phyloP scores from a whole-genome alignment of 2,797 vertebrate species.

The Pangasius sanitwongsei region DNA sequence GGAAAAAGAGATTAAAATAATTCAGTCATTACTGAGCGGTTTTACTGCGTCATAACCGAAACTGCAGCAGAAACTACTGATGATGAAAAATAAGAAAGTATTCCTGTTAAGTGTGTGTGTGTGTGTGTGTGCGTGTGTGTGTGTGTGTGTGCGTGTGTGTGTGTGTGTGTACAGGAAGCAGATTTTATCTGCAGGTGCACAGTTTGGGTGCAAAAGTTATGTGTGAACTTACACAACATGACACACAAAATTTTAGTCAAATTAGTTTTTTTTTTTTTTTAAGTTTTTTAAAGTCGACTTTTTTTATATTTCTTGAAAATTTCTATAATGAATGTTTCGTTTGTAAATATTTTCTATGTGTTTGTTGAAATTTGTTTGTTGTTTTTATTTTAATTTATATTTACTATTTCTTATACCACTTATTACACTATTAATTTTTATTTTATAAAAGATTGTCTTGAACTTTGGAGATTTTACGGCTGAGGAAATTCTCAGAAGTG shows the following conservation, averaged over 20 bases:
- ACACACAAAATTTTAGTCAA: not conserved
- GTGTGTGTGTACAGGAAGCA: not conserved
- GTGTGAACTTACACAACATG: not conserved
- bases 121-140: not conserved
- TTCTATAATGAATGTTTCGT: not conserved
- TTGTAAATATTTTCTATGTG: not conserved
- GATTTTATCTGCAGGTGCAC: slow-evolving; percentile 13
- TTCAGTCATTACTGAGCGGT: too few species aligned
- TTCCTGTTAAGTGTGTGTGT: not conserved
- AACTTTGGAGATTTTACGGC: not conserved
- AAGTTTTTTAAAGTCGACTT: not conserved
- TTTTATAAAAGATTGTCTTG: not conserved
- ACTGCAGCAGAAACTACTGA: not conserved
- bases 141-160: not conserved
- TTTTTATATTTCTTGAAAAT: not conserved
- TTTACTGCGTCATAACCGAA: not conserved
- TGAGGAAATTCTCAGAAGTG: too few species aligned
- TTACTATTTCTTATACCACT: not conserved
- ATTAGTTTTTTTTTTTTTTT: not conserved
- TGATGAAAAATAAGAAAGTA: not conserved
- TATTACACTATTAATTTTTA: not conserved
- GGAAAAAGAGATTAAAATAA: not conserved
- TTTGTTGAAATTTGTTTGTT: not conserved
- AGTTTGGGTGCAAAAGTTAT: not conserved
- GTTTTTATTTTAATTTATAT: not conserved